phyloP scores from a whole-genome alignment of 92 coral and sea anemone species.

The Epizoanthus illoricatus region DNA sequence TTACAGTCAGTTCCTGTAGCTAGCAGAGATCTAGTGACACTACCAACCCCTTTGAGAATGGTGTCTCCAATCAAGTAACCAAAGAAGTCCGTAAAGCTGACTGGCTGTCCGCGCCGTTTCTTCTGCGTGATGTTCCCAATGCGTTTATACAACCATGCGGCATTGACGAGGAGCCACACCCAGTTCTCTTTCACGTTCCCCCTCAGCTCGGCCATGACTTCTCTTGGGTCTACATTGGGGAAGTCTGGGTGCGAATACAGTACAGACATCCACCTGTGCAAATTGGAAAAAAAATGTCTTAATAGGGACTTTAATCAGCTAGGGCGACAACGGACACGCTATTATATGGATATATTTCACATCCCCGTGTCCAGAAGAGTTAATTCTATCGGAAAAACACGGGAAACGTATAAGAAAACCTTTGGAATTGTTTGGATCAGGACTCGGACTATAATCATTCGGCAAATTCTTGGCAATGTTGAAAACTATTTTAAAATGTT shows the following conservation, averaged over 20 bases:
- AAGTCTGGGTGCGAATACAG: conserved; percentile 37
- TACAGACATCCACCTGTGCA: conserved; percentile 37
- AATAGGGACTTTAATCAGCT: no score
- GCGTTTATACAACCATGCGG: conserved; percentile 30
- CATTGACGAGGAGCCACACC: conserved; percentile 27
- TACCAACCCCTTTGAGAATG: conserved; percentile 46
- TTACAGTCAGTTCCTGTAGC: no score
- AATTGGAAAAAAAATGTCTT: no score
- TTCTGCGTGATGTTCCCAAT: conserved; percentile 11
- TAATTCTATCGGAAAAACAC: no score
- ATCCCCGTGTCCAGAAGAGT: no score
- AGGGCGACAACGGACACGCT: no score
- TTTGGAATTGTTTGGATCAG: no score
- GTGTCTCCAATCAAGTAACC: conserved; percentile 52
- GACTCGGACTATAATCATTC: no score
- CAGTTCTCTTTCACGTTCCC: conserved; percentile 22
- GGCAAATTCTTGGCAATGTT: no score
- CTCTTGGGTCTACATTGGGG: neutral
- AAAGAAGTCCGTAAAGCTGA: conserved; percentile 53
- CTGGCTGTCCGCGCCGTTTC: conserved; percentile 41
- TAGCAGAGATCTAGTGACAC: neutral
- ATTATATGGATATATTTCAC: no score
- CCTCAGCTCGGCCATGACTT: conserved; percentile 9
- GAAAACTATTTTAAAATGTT: no score
- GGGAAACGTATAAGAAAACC: no score